Conservation (phyloP, 1,140 invertebrate species). For the Druon quercuslanigerum region DNA sequence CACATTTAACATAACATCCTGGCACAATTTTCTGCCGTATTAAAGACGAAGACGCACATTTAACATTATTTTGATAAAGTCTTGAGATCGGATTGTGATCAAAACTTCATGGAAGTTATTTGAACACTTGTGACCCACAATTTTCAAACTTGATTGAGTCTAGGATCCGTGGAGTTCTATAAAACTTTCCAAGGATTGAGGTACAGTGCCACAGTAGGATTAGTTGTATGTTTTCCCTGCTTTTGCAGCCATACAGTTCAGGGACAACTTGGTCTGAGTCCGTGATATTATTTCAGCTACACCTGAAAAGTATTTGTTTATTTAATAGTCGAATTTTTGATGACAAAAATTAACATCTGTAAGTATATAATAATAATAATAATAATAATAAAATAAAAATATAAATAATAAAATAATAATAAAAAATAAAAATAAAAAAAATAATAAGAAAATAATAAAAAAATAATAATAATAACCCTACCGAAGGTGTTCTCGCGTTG, state of each 20-base stretch:
- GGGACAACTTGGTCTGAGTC: slow-evolving; percentile 80
- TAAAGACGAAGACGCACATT: background rate
- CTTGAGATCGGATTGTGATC: slow-evolving; percentile 8
- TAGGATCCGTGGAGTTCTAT: slow-evolving; percentile 86
- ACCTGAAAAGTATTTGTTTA: slow-evolving; percentile 67
- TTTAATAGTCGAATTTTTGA: background rate
- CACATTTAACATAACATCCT: background rate
- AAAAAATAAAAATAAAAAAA: too few relatives aligned
- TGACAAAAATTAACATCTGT: too few relatives aligned
- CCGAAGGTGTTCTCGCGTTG: too few relatives aligned
- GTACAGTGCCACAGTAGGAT: slow-evolving; percentile 83
- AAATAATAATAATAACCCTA: too few relatives aligned
- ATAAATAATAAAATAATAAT: too few relatives aligned
- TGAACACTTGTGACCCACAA: background rate
- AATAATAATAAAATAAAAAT: too few relatives aligned
- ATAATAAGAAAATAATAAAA: too few relatives aligned
- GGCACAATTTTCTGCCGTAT: slow-evolving; percentile 5
- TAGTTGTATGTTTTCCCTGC: slow-evolving; percentile 82
- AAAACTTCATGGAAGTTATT: background rate
- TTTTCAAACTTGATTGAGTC: slow-evolving; percentile 64
- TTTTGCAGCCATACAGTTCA: slow-evolving; percentile 89
- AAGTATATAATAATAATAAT: too few relatives aligned
- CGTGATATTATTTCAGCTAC: slow-evolving; percentile 83
- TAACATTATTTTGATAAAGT: slow-evolving; percentile 8
- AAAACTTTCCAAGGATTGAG: slow-evolving; percentile 84